Evolutionary conservation across 2,113 vertebrate species (phyloP), one percentile per base, ranked within the genome.

Genomic region (Cyanoramphus novaezelandiae): DNA sequence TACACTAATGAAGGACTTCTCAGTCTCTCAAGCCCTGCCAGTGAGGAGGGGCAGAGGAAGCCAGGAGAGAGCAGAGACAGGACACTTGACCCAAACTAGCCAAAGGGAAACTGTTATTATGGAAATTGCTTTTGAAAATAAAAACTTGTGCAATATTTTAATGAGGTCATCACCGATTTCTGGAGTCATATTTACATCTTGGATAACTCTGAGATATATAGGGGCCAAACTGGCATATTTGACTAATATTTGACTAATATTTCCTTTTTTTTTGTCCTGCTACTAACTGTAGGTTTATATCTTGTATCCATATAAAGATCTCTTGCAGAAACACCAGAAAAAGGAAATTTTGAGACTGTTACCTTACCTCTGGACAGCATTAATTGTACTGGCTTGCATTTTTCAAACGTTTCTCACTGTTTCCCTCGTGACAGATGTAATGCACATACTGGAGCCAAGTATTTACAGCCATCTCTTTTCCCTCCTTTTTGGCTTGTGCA

Each of bases 401-500:
- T 97, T 93, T 95, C 82, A 91, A 41, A 57, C 39, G 3, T 88
- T 94, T 84, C 85, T 93, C 86, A 75, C 57, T 89, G 43, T 86
- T 95, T 97, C 93, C 91, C 95, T 88, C 70, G 89, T 94, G 96
- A 88, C 80, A 95, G 62, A 94, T 96, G 87, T 96, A 96, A 95
- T 96, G 87, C 77, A 86, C 20, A 43, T 79, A 86, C 52, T 90
- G 39, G 44, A 94, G 95, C 95, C 97, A 97, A 97, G 85, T 90
- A 97, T 97, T 97, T 97, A 95, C 86, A 94, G 55, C 63, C 74
- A 96, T 94, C 87, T 96, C 82, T 78, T 87, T 97, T 94, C 59
- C 81, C 93, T 96, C 77, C 17, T 92, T 92, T 94, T 96, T 96
- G 96, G 93, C 85, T 92, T 85, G 24, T 82, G 70, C 43, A 83